Conservation (phyloP, 2,797 vertebrate genomes). For the Heteromormyrus szaboi region DNA sequence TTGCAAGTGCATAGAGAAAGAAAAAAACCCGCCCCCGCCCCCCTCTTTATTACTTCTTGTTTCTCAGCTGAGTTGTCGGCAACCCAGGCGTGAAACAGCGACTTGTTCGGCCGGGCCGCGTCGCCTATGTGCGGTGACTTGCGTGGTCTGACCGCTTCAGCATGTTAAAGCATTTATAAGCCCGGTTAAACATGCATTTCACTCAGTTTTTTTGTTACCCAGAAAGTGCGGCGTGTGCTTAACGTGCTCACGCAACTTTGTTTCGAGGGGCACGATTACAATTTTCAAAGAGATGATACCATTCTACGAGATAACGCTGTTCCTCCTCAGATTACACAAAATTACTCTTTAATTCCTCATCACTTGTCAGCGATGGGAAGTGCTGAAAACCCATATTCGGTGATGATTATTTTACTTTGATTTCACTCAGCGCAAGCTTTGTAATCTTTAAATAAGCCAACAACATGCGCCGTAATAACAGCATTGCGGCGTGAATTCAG, state of each 20-base stretch:
- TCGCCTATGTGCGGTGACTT: slow-evolving; percentile 36
- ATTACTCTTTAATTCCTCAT: not conserved
- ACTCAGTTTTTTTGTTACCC: not conserved
- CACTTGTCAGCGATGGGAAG: not conserved
- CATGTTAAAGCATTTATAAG: slow-evolving; percentile 42
- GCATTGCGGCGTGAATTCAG: not conserved
- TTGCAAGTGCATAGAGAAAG: slow-evolving; percentile 15
- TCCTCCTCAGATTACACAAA: not conserved
- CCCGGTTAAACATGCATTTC: not conserved
- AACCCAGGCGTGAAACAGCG: slow-evolving; percentile 45
- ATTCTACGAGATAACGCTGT: not conserved
- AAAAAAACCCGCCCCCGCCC: slow-evolving; percentile 17
- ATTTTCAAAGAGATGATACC: not conserved
- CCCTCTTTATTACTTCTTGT: slow-evolving; percentile 33
- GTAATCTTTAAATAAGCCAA: not conserved
- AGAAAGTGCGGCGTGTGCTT: not conserved
- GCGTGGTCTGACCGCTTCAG: slow-evolving; percentile 19
- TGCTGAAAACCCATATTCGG: not conserved
- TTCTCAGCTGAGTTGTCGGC: slow-evolving; percentile 43
- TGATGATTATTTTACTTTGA: not conserved
- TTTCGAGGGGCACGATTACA: not conserved
- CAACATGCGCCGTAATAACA: not conserved
- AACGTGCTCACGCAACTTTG: not conserved
- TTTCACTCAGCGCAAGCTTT: not conserved
- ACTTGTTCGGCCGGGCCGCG: slow-evolving; percentile 28